phyloP scores from a whole-genome alignment of 2,888 invertebrate species.

The Morpho deidamia region DNA sequence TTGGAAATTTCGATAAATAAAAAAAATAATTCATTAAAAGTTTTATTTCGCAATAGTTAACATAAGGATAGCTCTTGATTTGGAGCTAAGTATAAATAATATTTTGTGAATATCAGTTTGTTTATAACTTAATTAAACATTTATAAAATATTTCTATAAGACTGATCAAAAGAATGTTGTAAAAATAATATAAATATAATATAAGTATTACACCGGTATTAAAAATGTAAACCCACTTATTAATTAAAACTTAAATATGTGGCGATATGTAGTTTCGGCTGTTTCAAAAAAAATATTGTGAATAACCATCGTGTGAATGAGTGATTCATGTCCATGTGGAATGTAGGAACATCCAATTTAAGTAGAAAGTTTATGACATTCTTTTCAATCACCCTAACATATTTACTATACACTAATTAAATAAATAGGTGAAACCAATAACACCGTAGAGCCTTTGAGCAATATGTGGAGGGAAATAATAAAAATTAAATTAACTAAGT shows the following conservation, averaged over 20 bases:
- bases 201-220: constrained; percentile 4
- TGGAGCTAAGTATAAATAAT: constrained; percentile 34
- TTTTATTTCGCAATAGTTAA: constrained; percentile 54
- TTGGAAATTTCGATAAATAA: constrained; percentile 1
- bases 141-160: constrained; percentile 16
- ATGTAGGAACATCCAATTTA: constrained; percentile 40
- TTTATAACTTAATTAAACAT: constrained; percentile 24
- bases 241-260: constrained; percentile 6
- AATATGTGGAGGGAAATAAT: background rate
- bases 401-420: background rate
- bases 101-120: constrained; percentile 27
- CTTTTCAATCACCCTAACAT: constrained; percentile 1
- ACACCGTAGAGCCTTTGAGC: background rate
- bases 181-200: constrained; percentile 3
- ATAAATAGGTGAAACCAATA: background rate
- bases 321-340: constrained; percentile 37
- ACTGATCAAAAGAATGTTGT: constrained; percentile 8
- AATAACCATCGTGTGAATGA: background rate
- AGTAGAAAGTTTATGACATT: constrained; percentile 9
- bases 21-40: constrained; percentile 37
- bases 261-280: constrained; percentile 39
- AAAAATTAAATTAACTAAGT: background rate
- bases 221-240: background rate
- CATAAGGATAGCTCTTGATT: constrained; percentile 48
- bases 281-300: constrained; percentile 14